These are phyloP conservation scores for Mastomys coucha DNA, from an alignment of 2,113 vertebrate species.

Conservation along the genomic window DNA sequence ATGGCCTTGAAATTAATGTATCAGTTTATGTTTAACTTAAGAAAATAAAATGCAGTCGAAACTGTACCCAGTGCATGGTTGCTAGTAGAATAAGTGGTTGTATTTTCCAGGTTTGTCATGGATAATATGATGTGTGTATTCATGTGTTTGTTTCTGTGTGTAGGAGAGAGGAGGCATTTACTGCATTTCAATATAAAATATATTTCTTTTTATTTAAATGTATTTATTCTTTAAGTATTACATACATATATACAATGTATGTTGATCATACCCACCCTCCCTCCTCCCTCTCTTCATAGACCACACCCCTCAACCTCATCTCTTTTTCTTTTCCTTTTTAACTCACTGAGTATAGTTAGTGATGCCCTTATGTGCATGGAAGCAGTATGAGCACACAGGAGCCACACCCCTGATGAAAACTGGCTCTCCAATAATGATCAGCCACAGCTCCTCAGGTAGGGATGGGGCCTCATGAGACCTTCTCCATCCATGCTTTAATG, in stretches of 20 bases:
- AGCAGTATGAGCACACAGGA: not conserved
- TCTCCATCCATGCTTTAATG: not conserved
- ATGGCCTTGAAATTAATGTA: constrained; percentile 23
- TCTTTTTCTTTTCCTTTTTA: not conserved
- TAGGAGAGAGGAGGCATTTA: not conserved
- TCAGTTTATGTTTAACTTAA: not conserved
- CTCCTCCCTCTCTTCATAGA: not conserved
- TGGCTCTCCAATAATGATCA: not conserved
- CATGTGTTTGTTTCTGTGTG: not conserved
- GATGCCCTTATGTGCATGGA: too few relatives aligned
- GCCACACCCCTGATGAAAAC: not conserved
- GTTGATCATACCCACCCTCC: too few relatives aligned
- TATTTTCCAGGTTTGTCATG: not conserved
- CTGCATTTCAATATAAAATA: not conserved
- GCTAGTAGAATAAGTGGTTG: not conserved
- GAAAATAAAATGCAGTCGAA: not conserved
- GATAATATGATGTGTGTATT: not conserved
- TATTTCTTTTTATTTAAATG: not conserved
- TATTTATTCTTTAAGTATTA: not conserved
- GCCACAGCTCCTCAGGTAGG: not conserved
- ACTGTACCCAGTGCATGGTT: not conserved
- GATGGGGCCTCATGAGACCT: too few relatives aligned
- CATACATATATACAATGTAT: not conserved
- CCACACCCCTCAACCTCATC: not conserved
- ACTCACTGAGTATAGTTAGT: not conserved